phyloP scores from a whole-genome alignment of 1,140 invertebrate genomes.

The Anastrepha obliqua region DNA sequence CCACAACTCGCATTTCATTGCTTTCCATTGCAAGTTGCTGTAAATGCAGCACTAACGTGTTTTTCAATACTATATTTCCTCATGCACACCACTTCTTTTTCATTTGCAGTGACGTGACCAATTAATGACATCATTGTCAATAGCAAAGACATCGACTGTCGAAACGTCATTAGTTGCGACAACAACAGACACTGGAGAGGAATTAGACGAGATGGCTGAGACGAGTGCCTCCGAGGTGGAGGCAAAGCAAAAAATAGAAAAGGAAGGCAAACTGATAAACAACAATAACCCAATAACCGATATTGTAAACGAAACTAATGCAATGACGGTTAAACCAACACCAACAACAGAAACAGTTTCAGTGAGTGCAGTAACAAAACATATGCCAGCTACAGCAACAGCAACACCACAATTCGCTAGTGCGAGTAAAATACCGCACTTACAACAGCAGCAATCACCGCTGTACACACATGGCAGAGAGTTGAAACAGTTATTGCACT shows the following conservation, averaged over 20 bases:
- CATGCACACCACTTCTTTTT: background rate
- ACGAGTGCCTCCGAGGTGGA: background rate
- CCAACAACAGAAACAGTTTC: constrained; percentile 27
- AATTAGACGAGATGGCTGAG: background rate
- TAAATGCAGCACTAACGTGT: background rate
- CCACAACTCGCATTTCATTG: background rate
- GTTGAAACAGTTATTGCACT: constrained; percentile 34
- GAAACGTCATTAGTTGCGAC: constrained; percentile 49
- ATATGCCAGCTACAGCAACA: constrained; percentile 57
- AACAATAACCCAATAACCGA: constrained; percentile 52
- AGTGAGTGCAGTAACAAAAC: background rate
- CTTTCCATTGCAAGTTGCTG: constrained; percentile 9
- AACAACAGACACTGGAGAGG: constrained; percentile 31
- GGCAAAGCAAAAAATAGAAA: constrained; percentile 3
- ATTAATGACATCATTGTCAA: constrained; percentile 56
- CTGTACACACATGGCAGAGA: background rate
- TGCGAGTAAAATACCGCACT: constrained; percentile 41
- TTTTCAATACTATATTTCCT: background rate
- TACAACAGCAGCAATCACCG: constrained; percentile 39
- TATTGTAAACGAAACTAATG: constrained; percentile 52
- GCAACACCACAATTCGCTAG: constrained; percentile 64
- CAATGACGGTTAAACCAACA: constrained; percentile 49
- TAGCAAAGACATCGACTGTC: background rate
- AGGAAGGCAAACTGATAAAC: background rate
- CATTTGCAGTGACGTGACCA: constrained; percentile 50